Conservation (phyloP, 2,888 invertebrate genomes). For the Anaspis maculata region DNA sequence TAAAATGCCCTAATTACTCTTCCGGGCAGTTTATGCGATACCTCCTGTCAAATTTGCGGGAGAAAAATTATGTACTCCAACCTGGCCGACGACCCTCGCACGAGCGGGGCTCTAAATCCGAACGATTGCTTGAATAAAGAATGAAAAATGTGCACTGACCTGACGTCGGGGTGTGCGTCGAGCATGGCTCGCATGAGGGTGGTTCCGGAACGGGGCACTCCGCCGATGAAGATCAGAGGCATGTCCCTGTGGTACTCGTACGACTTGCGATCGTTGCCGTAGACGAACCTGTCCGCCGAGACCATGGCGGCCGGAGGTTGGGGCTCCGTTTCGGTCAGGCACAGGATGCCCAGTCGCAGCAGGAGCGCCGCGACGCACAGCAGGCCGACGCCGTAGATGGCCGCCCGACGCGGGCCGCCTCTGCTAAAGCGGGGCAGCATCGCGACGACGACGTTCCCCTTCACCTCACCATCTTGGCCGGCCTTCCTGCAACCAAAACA, state of each 20-base stretch:
- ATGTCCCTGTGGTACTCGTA: conserved; percentile 77
- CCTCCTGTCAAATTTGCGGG: too few relatives aligned
- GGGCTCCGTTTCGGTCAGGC: conserved; percentile 21
- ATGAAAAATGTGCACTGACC: conserved; percentile 45
- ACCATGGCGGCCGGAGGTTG: conserved; percentile 26
- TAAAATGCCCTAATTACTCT: too few relatives aligned
- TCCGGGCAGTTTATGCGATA: too few relatives aligned
- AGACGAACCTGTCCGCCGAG: conserved; percentile 50
- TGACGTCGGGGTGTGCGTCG: conserved; percentile 94
- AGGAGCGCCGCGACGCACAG: conserved; percentile 39
- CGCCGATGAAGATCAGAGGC: conserved; percentile 95
- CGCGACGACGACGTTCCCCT: conserved; percentile 1
- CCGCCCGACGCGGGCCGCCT: conserved; percentile 37
- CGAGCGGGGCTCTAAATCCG: too few relatives aligned
- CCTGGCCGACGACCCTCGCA: too few relatives aligned
- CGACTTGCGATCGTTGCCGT: conserved; percentile 54
- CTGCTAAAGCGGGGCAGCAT: conserved; percentile 41
- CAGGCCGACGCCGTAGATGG: conserved; percentile 38
- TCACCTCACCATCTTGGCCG: conserved; percentile 15
- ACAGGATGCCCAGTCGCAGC: conserved; percentile 42
- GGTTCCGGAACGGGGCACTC: conserved; percentile 95
- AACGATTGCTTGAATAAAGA: too few relatives aligned
- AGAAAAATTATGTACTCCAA: too few relatives aligned
- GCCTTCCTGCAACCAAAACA: conserved; percentile 9
- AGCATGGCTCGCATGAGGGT: conserved; percentile 97